These are phyloP conservation scores for Sycophila texana DNA, from an alignment of 2,888 invertebrate genomes.

Conservation along the genomic window DNA sequence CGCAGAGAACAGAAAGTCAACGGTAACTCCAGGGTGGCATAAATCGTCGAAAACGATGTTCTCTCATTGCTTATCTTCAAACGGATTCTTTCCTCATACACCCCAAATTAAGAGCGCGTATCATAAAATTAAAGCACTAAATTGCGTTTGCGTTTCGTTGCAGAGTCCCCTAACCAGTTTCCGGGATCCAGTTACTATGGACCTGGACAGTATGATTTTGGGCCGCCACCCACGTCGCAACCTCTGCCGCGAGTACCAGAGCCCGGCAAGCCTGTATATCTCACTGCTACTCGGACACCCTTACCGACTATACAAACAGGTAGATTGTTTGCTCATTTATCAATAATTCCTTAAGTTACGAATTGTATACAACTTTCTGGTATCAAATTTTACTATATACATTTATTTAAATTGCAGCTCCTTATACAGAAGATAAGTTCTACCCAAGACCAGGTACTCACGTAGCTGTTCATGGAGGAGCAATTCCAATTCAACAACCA, in stretches of 20 bases:
- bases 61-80: slow-evolving; percentile 2
- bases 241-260: slow-evolving; percentile 68
- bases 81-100: background rate
- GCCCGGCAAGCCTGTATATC: slow-evolving; percentile 69
- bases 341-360: too few relatives aligned
- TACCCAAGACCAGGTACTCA: slow-evolving; percentile 77
- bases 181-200: slow-evolving; percentile 74
- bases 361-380: too few relatives aligned
- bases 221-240: slow-evolving; percentile 70
- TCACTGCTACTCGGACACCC: slow-evolving; percentile 67
- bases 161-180: slow-evolving; percentile 68
- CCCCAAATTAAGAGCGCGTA: background rate
- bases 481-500: slow-evolving; percentile 78
- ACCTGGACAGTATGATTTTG: slow-evolving; percentile 72
- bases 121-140: slow-evolving; percentile 2
- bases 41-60: slow-evolving; percentile 21
- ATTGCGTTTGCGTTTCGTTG: slow-evolving; percentile 37
- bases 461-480: slow-evolving; percentile 78
- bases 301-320: slow-evolving; percentile 70
- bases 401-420: slow-evolving; percentile 56
- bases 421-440: slow-evolving; percentile 75
- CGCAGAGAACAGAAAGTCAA: background rate
- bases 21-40: slow-evolving; percentile 3
- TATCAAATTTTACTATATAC: background rate
- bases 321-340: slow-evolving; percentile 42